Evolutionary conservation across 1,140 invertebrate species (phyloP), one percentile per base, ranked within the genome.

Genomic region (Lepidostoma basale): DNA sequence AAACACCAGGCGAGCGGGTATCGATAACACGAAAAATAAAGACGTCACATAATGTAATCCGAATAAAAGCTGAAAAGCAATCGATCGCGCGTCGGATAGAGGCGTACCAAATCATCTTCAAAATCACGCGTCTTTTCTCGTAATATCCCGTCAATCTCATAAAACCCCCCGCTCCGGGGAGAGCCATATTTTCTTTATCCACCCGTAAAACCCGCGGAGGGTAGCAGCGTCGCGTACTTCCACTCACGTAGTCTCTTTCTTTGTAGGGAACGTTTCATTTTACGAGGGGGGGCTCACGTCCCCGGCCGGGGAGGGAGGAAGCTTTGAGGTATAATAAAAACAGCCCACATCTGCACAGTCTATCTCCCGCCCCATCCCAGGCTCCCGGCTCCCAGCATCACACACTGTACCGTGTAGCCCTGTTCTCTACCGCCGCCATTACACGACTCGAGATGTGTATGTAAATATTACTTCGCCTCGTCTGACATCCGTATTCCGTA

Each of bases 121-220:
- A 71, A 71, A 71, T 71, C 69, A 71, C 69, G 60, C 69, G 65
- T 71, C 69, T 71, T 71, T 71, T 71, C 69, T 45, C 69, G 62
- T 71, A 71, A 71, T 71, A 71, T 67, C 52, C 65, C 65, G 69
- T 64, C 69, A 71, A 71, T 71, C 69, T 68, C 69, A 63, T 67
- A 67, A 67, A 67, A 63, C 64, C 44, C 23, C 23, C 67, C 68
- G n/a, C 62, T 36, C 33, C 12, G 26, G 64, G 58, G 52, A 47
- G 30, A 58, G 68, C 62, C 67, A 60, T 59, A 65, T 72, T 72
- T 68, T 66, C 70, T 72, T 69, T 72, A 72, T 72, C 70, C 70
- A 60, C 39, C 62, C 66, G 66, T 72, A 69, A 72, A 72, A 68
- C 40, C 62, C 59, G 59, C 62, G 20, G 62, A 25, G 60, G 64